A percentile compares a stretch with the other conserved stretches of the same genome.
Evolutionary conservation across 2,113 vertebrate species (phyloP).

Genomic region (Anhinga anhinga): DNA sequence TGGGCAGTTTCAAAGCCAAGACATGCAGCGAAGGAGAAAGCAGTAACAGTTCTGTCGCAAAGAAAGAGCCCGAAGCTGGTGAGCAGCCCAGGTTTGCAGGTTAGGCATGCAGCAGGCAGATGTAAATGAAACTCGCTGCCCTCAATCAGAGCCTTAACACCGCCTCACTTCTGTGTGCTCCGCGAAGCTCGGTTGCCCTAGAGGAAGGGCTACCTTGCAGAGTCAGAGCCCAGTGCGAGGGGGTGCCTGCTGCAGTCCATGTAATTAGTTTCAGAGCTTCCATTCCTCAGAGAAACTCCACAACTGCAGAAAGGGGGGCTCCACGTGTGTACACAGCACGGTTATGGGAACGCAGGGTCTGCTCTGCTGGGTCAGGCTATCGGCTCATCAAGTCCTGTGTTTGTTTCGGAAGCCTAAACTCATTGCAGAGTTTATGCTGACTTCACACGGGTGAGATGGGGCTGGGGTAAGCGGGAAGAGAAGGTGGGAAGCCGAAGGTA

Average conservation of each 20-base stretch:
- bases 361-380: fast-evolving
- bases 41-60: not conserved
- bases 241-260: fast-evolving
- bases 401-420: not conserved
- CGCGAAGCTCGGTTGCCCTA: fast-evolving
- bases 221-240: not conserved
- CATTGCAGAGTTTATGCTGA: not conserved
- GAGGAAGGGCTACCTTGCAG: too few relatives aligned
- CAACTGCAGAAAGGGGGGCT: not conserved
- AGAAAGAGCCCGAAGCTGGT: fast-evolving
- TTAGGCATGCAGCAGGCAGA: not conserved
- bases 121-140: not conserved
- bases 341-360: not conserved
- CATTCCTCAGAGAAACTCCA: not conserved
- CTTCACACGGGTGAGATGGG: fast-evolving
- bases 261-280: not conserved
- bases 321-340: fast-evolving
- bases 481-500: not conserved
- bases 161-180: not conserved
- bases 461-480: fast-evolving
- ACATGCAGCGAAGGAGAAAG: not conserved
- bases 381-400: too few relatives aligned
- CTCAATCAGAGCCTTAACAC: not conserved
- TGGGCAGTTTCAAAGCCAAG: not conserved
- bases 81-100: not conserved